A percentile compares a stretch with the other conserved stretches of the same genome.
These are phyloP conservation scores for Cataglyphis livida DNA, from an alignment of 2,888 invertebrate species.

Conservation along the genomic window DNA sequence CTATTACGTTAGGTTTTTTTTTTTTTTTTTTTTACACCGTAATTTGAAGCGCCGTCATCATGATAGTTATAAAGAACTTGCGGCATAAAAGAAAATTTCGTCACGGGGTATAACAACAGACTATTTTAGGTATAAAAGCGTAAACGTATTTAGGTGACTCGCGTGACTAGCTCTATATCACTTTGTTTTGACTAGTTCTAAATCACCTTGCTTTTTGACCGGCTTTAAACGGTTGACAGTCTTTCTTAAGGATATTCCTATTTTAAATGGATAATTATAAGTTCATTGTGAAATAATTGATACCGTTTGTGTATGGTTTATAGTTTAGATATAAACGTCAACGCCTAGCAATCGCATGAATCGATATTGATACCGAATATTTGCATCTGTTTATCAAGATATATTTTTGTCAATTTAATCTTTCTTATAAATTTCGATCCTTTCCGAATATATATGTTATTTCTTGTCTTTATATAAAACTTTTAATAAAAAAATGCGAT, in stretches of 20 bases:
- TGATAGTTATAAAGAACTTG: not conserved
- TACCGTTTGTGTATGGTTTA: constrained; percentile 14
- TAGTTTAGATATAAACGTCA: not conserved
- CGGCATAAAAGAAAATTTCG: not conserved
- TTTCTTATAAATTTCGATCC: not conserved
- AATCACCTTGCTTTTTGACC: not conserved
- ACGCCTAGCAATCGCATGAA: not conserved
- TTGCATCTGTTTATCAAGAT: not conserved
- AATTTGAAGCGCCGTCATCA: not conserved
- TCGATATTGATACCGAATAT: constrained; percentile 3
- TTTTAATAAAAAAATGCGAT: not conserved
- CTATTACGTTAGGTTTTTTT: not conserved
- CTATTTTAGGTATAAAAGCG: not conserved
- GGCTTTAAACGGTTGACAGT: constrained; percentile 35
- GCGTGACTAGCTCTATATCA: not conserved
- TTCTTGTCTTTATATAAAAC: not conserved
- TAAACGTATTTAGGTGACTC: not conserved
- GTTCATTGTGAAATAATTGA: constrained; percentile 9
- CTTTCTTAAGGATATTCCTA: constrained; percentile 22
- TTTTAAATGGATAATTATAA: constrained; percentile 17
- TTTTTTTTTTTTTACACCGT: too few relatives aligned
- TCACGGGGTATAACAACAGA: not conserved
- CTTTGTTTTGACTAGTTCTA: not conserved
- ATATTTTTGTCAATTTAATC: not conserved
- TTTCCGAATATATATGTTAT: not conserved